Evolutionary conservation across 2,113 vertebrate species (phyloP).

Genomic region (Scophthalmus maximus): DNA sequence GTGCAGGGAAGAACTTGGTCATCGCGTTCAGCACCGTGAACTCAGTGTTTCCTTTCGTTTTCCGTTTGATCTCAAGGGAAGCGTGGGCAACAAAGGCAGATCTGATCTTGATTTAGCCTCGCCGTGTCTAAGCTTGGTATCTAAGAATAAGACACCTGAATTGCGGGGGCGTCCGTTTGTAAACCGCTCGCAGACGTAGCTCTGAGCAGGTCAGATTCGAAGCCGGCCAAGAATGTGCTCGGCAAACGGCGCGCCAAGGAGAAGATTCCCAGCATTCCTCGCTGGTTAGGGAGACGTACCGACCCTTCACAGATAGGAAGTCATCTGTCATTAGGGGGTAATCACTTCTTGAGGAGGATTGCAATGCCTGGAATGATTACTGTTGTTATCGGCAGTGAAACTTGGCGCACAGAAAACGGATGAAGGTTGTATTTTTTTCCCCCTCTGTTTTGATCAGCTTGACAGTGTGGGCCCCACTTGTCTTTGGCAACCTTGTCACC

Average conservation of each 20-base stretch:
- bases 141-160: slow-evolving; percentile 59
- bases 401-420: slow-evolving; percentile 43
- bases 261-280: slow-evolving; percentile 76
- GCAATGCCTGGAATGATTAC: slow-evolving; percentile 76
- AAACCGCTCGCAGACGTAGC: slow-evolving; percentile 57
- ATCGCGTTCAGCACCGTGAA: slow-evolving; percentile 25
- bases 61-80: slow-evolving; percentile 12
- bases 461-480: neutral
- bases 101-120: slow-evolving; percentile 17
- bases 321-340: slow-evolving; percentile 74
- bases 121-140: neutral
- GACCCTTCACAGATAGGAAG: slow-evolving; percentile 77
- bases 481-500: slow-evolving; percentile 32
- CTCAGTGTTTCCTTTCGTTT: slow-evolving; percentile 17
- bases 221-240: slow-evolving; percentile 67
- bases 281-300: slow-evolving; percentile 61
- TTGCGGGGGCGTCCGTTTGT: slow-evolving; percentile 55
- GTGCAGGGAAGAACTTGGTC: slow-evolving; percentile 47
- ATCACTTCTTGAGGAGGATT: slow-evolving; percentile 73
- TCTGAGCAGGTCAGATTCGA: slow-evolving; percentile 52
- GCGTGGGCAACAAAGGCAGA: slow-evolving; percentile 6
- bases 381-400: slow-evolving; percentile 74
- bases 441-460: slow-evolving; percentile 32
- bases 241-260: slow-evolving; percentile 46
- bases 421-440: slow-evolving; percentile 5